phyloP scores from a whole-genome alignment of 2,888 invertebrate species.

The Elgonia sp. region DNA sequence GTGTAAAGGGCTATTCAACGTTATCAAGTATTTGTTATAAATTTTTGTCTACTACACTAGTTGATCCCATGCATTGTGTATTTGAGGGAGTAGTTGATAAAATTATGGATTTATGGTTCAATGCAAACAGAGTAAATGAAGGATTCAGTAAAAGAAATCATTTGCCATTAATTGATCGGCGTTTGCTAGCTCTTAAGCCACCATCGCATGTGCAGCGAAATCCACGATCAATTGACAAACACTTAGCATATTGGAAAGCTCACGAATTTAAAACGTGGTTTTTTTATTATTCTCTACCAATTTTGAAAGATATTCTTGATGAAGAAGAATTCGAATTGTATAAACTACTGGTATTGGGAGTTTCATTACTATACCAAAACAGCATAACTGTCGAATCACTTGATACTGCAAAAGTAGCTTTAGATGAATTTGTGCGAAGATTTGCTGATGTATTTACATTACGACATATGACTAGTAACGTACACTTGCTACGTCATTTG shows the following conservation, averaged over 20 bases:
- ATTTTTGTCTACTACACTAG: slow-evolving; percentile 4
- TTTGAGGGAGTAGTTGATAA: slow-evolving; percentile 39
- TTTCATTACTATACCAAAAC: slow-evolving; percentile 58
- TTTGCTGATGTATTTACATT: slow-evolving; percentile 76
- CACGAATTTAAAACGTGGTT: slow-evolving; percentile 27
- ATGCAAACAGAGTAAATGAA: neutral
- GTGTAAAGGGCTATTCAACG: slow-evolving; percentile 34
- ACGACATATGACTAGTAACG: slow-evolving; percentile 73
- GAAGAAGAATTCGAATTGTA: slow-evolving; percentile 75
- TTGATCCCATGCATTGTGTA: slow-evolving; percentile 41
- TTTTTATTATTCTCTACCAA: slow-evolving; percentile 20
- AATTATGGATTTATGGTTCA: slow-evolving; percentile 27
- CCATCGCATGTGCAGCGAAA: slow-evolving; percentile 24
- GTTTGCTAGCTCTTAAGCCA: slow-evolving; percentile 8
- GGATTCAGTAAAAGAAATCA: neutral
- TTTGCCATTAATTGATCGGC: slow-evolving; percentile 8
- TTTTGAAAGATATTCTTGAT: slow-evolving; percentile 69
- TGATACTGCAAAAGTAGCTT: slow-evolving; percentile 40
- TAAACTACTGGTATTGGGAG: neutral
- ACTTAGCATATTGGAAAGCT: slow-evolving; percentile 22
- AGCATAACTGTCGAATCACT: slow-evolving; percentile 66
- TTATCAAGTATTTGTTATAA: neutral
- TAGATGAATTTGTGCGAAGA: slow-evolving; percentile 64
- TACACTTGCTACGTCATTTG: slow-evolving; percentile 77
- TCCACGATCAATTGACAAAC: slow-evolving; percentile 21